Evolutionary conservation across 2,797 vertebrate species (phyloP), one percentile per base, ranked within the genome.

Genomic region (Lateolabrax maculatus): DNA sequence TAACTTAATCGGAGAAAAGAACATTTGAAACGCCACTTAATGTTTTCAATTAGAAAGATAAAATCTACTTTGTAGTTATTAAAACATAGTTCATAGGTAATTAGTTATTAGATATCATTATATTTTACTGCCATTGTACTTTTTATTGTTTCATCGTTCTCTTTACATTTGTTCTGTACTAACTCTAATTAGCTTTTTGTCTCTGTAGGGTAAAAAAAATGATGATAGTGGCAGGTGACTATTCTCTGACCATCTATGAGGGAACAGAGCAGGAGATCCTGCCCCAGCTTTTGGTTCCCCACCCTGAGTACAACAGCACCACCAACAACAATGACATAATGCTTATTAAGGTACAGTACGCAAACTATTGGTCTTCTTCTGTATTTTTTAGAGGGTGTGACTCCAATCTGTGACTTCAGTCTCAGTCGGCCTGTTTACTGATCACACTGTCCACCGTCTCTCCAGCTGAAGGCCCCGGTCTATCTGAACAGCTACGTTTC

Each of bases 271-370:
- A 96, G 83, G 90, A 94, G 67, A 90, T 95, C 72, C 77, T 82
- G 4, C 95, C 95, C 0, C 88, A 93, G 1, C 25, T 90, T 41
- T 34, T 97, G 87, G 70, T 96, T 5, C 88, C 95, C 31, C 95
- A 97, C 74, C 96, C 96, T 0, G 63, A 90, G 1, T 95, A 95
- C 88, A 91, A 94, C 91, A 83, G 57, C 41, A 31, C 11, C 18
- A 95, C 90, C 57, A 94, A 94, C 72, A 91, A 96, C 60, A 93
- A 93, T 0, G 96, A 97, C 83, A 95, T 97, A 53, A 97, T 97
- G 96, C 94, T 97, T 1, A 95, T 97, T 70, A 97, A 97, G 94
- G 96, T 96, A 88, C 64, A 61, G 19, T 36, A 6, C 13, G 3
- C 53, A 71, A 27, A 39, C 1, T 7, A 19, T 8, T 15, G 29